Evolutionary conservation across 2,797 vertebrate genomes (phyloP).

Genomic region (Knipowitschia caucasica): DNA sequence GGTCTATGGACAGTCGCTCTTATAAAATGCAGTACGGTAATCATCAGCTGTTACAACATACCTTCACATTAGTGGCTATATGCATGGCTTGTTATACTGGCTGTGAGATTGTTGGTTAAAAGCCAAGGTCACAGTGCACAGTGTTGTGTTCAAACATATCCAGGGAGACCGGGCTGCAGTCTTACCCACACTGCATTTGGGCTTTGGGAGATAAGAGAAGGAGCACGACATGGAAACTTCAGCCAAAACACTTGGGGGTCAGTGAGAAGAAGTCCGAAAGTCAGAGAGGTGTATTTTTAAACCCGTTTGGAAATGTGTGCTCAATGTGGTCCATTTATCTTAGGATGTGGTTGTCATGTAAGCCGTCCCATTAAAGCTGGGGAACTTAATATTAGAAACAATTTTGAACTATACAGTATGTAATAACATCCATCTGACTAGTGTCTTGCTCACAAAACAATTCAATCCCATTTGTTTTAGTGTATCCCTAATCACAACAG

Average conservation of each 20-base stretch:
- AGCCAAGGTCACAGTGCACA: conserved; percentile 30
- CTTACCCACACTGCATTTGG: neutral
- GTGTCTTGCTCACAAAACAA: too few relatives aligned
- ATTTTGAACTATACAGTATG: too few relatives aligned
- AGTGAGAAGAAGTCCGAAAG: conserved; percentile 11
- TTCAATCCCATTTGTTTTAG: too few relatives aligned
- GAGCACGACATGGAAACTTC: conserved; percentile 38
- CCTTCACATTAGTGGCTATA: conserved; percentile 12
- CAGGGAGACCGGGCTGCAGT: conserved; percentile 36
- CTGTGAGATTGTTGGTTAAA: conserved; percentile 14
- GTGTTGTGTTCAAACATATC: conserved; percentile 53
- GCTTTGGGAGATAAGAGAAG: conserved; percentile 43
- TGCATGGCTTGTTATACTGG: conserved; percentile 14
- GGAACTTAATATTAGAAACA: too few relatives aligned
- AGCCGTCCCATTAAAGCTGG: too few relatives aligned
- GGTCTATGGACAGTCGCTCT: neutral
- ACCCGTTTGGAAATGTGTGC: neutral
- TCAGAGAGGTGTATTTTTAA: neutral
- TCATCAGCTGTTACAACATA: conserved; percentile 8
- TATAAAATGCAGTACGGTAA: neutral
- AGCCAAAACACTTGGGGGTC: conserved; percentile 20
- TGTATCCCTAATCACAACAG: too few relatives aligned
- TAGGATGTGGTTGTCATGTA: too few relatives aligned
- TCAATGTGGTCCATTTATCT: too few relatives aligned
- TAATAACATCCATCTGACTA: too few relatives aligned